Percentiles rank a stretch among this genome's conserved stretches.
Evolutionary conservation across 2,113 vertebrate genomes (phyloP).

Genomic region (Athene cunicularia): DNA sequence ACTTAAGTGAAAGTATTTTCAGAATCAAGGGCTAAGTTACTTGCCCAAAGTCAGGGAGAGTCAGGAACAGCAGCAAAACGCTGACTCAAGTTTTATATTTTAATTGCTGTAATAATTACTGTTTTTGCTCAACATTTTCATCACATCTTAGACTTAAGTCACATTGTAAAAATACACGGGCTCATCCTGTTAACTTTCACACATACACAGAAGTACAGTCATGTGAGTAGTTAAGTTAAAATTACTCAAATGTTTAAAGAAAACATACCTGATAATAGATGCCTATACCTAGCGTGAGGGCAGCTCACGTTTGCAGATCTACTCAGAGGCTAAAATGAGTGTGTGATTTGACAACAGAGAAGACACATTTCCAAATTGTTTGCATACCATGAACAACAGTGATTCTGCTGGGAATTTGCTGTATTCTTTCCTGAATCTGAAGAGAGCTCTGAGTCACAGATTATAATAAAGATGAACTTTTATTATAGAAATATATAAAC

Average conservation of each 20-base stretch:
- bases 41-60: not conserved
- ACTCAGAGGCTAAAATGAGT: not conserved
- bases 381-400: not conserved
- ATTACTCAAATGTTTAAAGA: not conserved
- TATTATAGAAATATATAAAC: not conserved
- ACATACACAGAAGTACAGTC: not conserved
- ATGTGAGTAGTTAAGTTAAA: not conserved
- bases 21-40: not conserved
- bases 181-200: not conserved
- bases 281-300: not conserved
- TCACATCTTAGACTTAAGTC: not conserved
- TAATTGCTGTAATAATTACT: constrained; percentile 45
- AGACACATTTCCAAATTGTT: not conserved
- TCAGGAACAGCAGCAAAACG: constrained; percentile 6
- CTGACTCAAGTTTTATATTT: not conserved
- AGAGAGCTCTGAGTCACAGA: not conserved
- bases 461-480: not conserved
- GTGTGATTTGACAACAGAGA: not conserved
- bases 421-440: not conserved
- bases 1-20: not conserved
- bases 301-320: not conserved
- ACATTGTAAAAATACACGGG: not conserved
- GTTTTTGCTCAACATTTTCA: not conserved
- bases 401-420: not conserved
- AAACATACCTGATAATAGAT: not conserved